Conservation (phyloP, 2,113 vertebrate species). For the Apistogramma diplotaenia region DNA sequence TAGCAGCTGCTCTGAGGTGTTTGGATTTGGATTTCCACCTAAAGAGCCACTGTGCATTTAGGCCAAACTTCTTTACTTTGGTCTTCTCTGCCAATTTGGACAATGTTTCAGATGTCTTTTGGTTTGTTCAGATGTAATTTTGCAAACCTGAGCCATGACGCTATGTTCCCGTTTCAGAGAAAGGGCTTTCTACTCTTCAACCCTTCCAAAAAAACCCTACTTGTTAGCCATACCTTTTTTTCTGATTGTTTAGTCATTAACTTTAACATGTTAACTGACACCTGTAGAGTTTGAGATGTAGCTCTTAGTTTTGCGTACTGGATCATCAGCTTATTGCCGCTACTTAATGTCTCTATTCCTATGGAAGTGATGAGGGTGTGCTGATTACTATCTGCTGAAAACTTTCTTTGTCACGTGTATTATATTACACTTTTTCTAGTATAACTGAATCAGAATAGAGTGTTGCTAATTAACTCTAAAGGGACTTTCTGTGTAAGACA, state of each 20-base stretch:
- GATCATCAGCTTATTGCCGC: neutral
- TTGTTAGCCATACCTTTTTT: no score
- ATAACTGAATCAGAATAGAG: neutral
- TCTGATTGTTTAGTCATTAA: no score
- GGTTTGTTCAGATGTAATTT: no score
- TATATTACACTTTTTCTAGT: neutral
- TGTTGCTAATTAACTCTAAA: neutral
- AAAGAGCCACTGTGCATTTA: neutral
- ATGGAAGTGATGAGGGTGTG: neutral
- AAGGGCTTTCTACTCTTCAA: no score
- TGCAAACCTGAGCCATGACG: no score
- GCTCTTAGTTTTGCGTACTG: neutral
- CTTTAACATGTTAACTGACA: no score
- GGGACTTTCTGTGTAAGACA: neutral
- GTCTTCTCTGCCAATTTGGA: neutral
- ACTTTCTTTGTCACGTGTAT: no score
- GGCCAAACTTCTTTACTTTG: neutral
- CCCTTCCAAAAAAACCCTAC: no score
- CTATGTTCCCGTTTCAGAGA: no score
- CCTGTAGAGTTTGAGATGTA: no score
- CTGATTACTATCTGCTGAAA: no score
- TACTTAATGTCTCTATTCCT: neutral
- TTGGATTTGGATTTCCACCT: neutral
- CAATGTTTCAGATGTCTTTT: no score
- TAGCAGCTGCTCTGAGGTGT: neutral